Evolutionary conservation across 2,113 vertebrate genomes (phyloP).

Genomic region (Rhinolophus sinicus): DNA sequence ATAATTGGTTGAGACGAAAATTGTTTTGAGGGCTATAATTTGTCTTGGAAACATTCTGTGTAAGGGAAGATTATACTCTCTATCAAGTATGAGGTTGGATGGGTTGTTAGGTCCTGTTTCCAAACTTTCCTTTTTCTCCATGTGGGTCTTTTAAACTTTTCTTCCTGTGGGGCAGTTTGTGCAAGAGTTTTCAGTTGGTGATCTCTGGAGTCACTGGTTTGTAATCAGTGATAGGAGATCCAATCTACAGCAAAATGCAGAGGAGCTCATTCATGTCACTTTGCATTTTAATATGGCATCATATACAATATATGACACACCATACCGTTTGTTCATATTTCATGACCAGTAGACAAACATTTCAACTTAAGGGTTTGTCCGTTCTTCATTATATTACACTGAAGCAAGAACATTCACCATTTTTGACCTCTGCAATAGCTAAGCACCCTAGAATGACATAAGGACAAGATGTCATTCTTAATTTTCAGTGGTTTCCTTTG

Average conservation of each 20-base stretch:
- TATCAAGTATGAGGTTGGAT: neutral
- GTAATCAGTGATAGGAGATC: neutral
- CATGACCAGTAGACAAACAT: neutral
- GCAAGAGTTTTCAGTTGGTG: neutral
- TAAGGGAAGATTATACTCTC: neutral
- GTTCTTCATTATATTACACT: neutral
- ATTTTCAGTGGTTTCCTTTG: conserved; percentile 58
- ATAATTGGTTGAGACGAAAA: conserved; percentile 36
- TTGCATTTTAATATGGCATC: conserved; percentile 44
- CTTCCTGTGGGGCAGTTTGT: neutral
- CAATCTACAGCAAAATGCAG: neutral
- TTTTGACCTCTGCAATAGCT: conserved; percentile 55
- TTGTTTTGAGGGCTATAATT: neutral
- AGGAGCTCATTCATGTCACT: conserved; percentile 1
- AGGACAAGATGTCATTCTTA: conserved; percentile 32
- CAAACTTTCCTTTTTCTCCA: neutral
- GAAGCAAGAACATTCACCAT: conserved; percentile 2
- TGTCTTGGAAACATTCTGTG: neutral
- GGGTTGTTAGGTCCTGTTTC: neutral
- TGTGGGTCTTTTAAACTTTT: neutral
- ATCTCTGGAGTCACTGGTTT: neutral
- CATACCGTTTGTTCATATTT: conserved; percentile 31
- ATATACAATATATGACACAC: neutral
- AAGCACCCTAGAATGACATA: neutral
- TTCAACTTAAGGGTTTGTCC: conserved; percentile 33